Conservation (phyloP, 2,888 invertebrate genomes). For the Lepas anatifera region DNA sequence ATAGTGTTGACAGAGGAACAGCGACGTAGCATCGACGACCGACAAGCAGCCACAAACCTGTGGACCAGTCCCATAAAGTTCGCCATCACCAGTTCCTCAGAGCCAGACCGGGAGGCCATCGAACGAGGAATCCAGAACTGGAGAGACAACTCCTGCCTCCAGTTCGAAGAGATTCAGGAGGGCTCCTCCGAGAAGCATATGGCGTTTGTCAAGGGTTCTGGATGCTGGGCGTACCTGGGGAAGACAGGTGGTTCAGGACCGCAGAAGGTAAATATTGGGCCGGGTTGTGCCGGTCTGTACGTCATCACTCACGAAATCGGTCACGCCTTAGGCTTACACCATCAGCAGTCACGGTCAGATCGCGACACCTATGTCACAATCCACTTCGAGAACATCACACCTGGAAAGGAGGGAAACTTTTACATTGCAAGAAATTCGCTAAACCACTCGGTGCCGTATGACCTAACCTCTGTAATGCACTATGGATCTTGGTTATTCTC, state of each 20-base stretch:
- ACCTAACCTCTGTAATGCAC: slow-evolving; percentile 19
- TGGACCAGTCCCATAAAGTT: neutral
- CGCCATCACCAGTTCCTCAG: neutral
- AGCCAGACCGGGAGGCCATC: neutral
- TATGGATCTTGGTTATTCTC: slow-evolving; percentile 9
- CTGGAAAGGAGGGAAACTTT: neutral
- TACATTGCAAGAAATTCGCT: neutral
- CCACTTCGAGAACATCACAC: neutral
- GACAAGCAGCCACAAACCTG: neutral
- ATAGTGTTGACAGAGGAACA: neutral
- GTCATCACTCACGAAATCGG: slow-evolving; percentile 14
- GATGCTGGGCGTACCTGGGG: slow-evolving; percentile 16
- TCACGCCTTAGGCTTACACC: slow-evolving; percentile 13
- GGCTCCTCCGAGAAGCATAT: neutral
- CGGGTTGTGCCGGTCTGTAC: slow-evolving; percentile 5
- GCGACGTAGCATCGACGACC: slow-evolving; percentile 40
- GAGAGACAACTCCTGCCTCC: slow-evolving; percentile 12
- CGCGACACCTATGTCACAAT: slow-evolving; percentile 15
- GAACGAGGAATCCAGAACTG: neutral
- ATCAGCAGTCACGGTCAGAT: slow-evolving; percentile 15
- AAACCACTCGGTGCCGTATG: slow-evolving; percentile 15
- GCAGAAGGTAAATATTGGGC: slow-evolving; percentile 3
- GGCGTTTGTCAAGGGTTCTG: neutral
- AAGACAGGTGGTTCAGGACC: neutral
- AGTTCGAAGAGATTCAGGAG: neutral